phyloP scores from a whole-genome alignment of 2,888 invertebrate genomes.

The Acholoe squamosa region DNA sequence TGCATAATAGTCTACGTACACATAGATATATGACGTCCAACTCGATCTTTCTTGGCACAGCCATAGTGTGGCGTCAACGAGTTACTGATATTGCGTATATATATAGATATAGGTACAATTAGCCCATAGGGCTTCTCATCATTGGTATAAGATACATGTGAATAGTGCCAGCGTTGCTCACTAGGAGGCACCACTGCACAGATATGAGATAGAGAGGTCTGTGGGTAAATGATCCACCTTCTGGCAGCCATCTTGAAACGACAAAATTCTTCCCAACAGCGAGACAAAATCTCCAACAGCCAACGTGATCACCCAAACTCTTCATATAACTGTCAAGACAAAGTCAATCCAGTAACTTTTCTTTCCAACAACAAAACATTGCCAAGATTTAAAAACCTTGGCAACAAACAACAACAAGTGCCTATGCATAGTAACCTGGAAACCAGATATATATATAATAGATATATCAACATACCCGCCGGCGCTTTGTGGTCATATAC shows the following conservation, averaged over 20 bases:
- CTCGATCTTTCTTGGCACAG: slow-evolving; percentile 7
- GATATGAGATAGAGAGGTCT: slow-evolving; percentile 32
- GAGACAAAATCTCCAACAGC: background rate
- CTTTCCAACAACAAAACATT: background rate
- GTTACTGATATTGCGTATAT: slow-evolving; percentile 1
- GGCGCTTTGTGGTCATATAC: too few species aligned
- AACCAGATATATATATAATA: background rate
- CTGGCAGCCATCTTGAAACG: background rate
- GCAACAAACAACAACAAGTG: background rate
- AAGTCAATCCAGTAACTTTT: background rate
- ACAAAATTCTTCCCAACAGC: background rate
- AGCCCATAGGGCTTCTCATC: background rate
- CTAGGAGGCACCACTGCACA: background rate
- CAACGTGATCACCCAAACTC: background rate
- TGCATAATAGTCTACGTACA: slow-evolving; percentile 56
- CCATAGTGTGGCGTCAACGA: background rate
- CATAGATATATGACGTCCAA: background rate
- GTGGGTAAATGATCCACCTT: background rate
- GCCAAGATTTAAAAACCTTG: background rate
- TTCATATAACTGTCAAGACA: background rate
- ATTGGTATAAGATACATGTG: background rate
- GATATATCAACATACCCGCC: background rate
- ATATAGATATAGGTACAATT: slow-evolving; percentile 13
- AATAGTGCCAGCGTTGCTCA: background rate
- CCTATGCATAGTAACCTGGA: slow-evolving; percentile 19